phyloP scores from a whole-genome alignment of 2,113 vertebrate species.

The Sebastes fasciatus region DNA sequence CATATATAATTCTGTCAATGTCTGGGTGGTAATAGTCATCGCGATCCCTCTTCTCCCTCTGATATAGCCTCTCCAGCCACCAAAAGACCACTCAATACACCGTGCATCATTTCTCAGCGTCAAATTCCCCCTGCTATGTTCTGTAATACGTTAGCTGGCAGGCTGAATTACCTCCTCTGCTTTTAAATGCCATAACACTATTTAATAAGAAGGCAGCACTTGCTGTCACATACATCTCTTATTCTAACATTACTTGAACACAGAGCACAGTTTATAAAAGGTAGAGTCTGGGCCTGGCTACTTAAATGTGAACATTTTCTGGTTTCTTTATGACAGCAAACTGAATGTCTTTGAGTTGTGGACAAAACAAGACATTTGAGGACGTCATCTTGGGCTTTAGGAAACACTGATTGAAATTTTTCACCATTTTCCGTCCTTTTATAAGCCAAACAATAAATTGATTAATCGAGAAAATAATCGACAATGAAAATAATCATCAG shows the following conservation, averaged over 20 bases:
- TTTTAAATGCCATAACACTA: constrained; percentile 18
- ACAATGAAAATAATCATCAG: too few relatives aligned
- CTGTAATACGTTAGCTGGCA: constrained; percentile 2
- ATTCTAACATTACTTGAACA: neutral
- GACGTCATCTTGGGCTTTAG: too few relatives aligned
- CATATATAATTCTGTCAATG: constrained; percentile 13
- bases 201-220: neutral
- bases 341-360: too few relatives aligned
- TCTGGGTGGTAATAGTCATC: neutral
- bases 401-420: too few relatives aligned
- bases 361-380: too few relatives aligned
- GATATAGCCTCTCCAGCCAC: constrained; percentile 1
- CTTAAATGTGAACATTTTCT: too few relatives aligned
- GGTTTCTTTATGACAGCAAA: too few relatives aligned
- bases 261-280: constrained; percentile 1
- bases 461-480: too few relatives aligned
- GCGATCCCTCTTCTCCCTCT: neutral
- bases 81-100: constrained; percentile 29
- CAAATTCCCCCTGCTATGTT: constrained; percentile 15
- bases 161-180: neutral
- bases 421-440: too few relatives aligned
- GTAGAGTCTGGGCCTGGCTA: neutral
- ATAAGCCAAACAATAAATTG: too few relatives aligned
- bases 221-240: constrained; percentile 12
- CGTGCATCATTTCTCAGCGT: constrained; percentile 18